A percentile compares a stretch with the other conserved stretches of the same genome.
Conservation (phyloP, 2,888 invertebrate genomes). For the Aleiodes alternator region DNA sequence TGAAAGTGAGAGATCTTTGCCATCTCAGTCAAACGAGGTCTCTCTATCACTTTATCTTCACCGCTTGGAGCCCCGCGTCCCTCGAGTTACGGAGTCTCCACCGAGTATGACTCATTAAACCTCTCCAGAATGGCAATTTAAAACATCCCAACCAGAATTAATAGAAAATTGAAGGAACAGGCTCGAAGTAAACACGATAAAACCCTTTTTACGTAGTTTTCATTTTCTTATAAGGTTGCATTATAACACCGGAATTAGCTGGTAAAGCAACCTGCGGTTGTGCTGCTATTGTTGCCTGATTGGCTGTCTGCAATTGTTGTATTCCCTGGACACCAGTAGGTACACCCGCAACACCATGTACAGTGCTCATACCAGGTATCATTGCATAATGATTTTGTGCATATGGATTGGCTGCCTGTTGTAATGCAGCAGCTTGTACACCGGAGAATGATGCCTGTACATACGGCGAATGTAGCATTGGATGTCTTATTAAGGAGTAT, state of each 20-base stretch:
- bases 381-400: conserved; percentile 72
- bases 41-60: too few relatives aligned
- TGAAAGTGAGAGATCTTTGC: too few relatives aligned
- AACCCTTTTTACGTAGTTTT: conserved; percentile 84
- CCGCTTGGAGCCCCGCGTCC: too few relatives aligned
- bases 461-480: conserved; percentile 66
- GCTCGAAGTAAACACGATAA: conserved; percentile 1
- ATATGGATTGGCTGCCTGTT: conserved; percentile 65
- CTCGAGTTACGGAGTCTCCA: too few relatives aligned
- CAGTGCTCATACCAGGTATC: conserved; percentile 63
- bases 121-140: neutral
- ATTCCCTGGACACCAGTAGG: conserved; percentile 71
- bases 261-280: conserved; percentile 76
- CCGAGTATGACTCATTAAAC: too few relatives aligned
- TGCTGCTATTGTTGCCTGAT: conserved; percentile 72
- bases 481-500: conserved; percentile 75
- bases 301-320: conserved; percentile 66
- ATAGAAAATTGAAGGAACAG: neutral
- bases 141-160: neutral
- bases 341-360: conserved; percentile 74
- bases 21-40: too few relatives aligned
- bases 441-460: conserved; percentile 66
- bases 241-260: conserved; percentile 75
- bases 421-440: conserved; percentile 62
- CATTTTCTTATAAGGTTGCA: conserved; percentile 94